Base-by-base conservation (phyloP, 2,113 vertebrate species). In the Lepisosteus oculatus region DNA sequence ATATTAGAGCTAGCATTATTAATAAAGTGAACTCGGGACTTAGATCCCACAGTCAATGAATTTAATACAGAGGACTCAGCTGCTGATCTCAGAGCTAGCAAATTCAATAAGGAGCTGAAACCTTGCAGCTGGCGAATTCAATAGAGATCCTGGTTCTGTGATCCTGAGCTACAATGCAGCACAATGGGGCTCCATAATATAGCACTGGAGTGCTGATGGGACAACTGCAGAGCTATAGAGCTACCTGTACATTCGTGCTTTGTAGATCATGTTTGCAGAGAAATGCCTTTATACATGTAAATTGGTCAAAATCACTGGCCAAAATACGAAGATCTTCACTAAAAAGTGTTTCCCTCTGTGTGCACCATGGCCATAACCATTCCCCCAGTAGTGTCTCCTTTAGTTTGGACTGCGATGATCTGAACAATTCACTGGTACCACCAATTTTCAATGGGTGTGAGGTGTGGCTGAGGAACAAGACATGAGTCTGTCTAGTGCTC, bases 91-190 rank as follows among this genome's bases (percentile, higher is more conserved):
- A 51, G 14, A 74, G 66, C 72, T 74, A n/a, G 45, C 54, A 55
- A 74, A 70, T 74, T 74, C 68, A 74, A 70, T 70, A 65, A 69
- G 62, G 14, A 41, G 55, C 74, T 61, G 14, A 54, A 9, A 56
- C 64, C 51, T 56, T 3, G 61, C 8, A 15, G 55, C 13, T 57
- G 29, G 56, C 69, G 66, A 74, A 74, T 74, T 74, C 72, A 64
- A 74, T 64, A 69, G 45, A 8, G n/a, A 8, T 56, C 59, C 15
- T 3, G 9, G 56, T 17, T 42, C 45, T 74, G 14, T 3, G 15
- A 62, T 45, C 67, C 47, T 51, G n/a, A 67, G 17, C 55, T 42
- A 45, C 55, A 43, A 14, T 42, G 6, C 1, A 7, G n/a, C 55
- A 13, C 63, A 12, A 51, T 9, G 15, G 56, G 55, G 41, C 12